Evolutionary conservation across 1,140 invertebrate species (phyloP).

Genomic region (Arctopsyche grandis): DNA sequence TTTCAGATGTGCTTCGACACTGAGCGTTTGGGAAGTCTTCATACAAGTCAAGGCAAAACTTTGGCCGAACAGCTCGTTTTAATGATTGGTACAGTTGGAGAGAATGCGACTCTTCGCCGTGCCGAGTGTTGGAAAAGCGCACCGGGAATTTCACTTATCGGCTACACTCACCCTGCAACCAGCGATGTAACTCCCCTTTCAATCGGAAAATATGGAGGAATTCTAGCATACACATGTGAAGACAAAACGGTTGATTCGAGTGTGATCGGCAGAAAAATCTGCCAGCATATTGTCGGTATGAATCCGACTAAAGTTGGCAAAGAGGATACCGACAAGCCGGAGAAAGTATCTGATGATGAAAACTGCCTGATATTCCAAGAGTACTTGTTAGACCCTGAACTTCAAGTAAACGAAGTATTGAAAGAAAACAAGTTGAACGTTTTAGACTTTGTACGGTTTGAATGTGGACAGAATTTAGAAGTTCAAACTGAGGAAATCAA

Average conservation of each 20-base stretch:
- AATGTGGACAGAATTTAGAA: conserved; percentile 77
- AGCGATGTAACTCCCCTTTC: conserved; percentile 62
- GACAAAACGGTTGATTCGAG: conserved; percentile 61
- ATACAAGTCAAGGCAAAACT: conserved; percentile 71
- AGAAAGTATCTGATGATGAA: conserved; percentile 76
- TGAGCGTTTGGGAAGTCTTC: conserved; percentile 74
- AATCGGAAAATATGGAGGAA: conserved; percentile 84
- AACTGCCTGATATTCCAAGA: conserved; percentile 84
- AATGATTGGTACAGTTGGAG: conserved; percentile 86
- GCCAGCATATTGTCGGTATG: conserved; percentile 94
- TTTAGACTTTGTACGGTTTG: conserved; percentile 86
- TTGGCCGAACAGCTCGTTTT: conserved; percentile 84
- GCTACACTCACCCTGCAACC: conserved; percentile 77
- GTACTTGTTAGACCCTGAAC: conserved; percentile 81
- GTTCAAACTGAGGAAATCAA: conserved; percentile 24
- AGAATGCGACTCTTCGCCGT: conserved; percentile 85
- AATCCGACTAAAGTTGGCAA: conserved; percentile 83
- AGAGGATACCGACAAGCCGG: conserved; percentile 69
- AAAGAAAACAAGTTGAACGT: conserved; percentile 74
- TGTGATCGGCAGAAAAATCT: conserved; percentile 76
- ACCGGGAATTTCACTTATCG: conserved; percentile 70
- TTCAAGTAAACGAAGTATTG: conserved; percentile 80
- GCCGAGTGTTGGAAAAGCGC: conserved; percentile 78
- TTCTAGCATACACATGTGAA: conserved; percentile 74
- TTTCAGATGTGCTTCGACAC: conserved; percentile 73